These are phyloP conservation scores for Eurosta solidaginis DNA, from an alignment of 1,140 invertebrate species.

Conservation along the genomic window DNA sequence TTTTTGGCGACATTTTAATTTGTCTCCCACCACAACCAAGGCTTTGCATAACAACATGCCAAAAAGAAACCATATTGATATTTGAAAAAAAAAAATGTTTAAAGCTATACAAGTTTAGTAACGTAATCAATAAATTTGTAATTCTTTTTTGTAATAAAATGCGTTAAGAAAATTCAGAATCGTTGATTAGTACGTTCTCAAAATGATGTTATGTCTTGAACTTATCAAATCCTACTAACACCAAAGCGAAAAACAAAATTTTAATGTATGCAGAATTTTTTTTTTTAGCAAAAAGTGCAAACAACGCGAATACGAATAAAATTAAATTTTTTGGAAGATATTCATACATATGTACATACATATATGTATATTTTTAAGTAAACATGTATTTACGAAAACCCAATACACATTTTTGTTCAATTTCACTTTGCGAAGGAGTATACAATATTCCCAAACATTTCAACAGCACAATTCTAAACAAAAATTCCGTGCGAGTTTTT, in stretches of 20 bases:
- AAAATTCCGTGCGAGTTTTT: too few relatives aligned
- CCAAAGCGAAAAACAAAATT: not conserved
- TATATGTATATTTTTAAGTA: not conserved
- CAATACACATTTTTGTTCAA: too few relatives aligned
- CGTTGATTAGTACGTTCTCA: not conserved
- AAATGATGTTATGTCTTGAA: not conserved
- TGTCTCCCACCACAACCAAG: conserved; percentile 41
- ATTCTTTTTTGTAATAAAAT: not conserved
- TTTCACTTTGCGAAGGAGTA: too few relatives aligned
- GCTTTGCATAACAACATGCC: not conserved
- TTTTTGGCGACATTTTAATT: conserved; percentile 46
- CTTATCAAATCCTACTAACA: not conserved
- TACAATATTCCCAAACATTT: too few relatives aligned
- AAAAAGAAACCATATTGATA: not conserved
- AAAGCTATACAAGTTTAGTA: too few relatives aligned
- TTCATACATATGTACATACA: not conserved
- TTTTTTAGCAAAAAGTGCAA: not conserved
- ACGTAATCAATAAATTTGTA: not conserved
- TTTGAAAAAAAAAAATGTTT: too few relatives aligned
- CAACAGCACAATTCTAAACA: too few relatives aligned
- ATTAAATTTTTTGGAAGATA: not conserved
- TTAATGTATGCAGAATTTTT: not conserved
- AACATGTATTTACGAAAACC: not conserved
- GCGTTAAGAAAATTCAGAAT: not conserved
- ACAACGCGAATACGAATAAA: not conserved